Evolutionary conservation across 2,797 vertebrate genomes (phyloP).

Genomic region (Glyptemys insculpta): DNA sequence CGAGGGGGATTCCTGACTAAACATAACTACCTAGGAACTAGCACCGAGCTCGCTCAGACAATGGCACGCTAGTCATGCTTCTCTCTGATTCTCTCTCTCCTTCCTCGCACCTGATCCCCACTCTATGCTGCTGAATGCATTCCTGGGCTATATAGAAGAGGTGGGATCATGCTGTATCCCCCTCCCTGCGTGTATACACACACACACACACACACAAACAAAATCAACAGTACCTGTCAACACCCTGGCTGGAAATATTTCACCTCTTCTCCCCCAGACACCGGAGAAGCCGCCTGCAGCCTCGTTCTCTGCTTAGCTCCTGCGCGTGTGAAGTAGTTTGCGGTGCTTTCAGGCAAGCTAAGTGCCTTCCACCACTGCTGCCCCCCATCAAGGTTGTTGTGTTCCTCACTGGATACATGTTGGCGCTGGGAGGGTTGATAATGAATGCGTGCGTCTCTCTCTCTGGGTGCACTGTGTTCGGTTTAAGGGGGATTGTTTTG

Average conservation of each 20-base stretch:
- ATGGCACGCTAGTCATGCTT: rapidly evolving
- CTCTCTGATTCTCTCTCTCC: background rate
- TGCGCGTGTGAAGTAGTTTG: background rate
- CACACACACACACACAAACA: background rate
- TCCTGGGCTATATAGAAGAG: background rate
- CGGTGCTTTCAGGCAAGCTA: background rate
- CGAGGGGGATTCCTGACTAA: background rate
- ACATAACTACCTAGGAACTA: background rate
- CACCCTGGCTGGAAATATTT: background rate
- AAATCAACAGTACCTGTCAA: background rate
- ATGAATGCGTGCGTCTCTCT: background rate
- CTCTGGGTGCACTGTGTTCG: background rate
- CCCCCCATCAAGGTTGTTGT: background rate
- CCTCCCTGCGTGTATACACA: background rate
- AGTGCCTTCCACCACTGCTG: background rate
- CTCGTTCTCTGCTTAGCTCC: background rate
- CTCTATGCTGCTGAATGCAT: background rate
- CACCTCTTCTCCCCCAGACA: background rate
- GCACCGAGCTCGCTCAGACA: rapidly evolving
- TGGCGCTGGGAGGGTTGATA: background rate
- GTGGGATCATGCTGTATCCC: background rate
- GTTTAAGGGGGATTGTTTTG: background rate
- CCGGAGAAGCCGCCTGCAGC: background rate
- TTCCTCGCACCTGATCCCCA: background rate
- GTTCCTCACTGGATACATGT: background rate